Conservation (phyloP, 1,140 invertebrate genomes). For the Drosophila eugracilis region DNA sequence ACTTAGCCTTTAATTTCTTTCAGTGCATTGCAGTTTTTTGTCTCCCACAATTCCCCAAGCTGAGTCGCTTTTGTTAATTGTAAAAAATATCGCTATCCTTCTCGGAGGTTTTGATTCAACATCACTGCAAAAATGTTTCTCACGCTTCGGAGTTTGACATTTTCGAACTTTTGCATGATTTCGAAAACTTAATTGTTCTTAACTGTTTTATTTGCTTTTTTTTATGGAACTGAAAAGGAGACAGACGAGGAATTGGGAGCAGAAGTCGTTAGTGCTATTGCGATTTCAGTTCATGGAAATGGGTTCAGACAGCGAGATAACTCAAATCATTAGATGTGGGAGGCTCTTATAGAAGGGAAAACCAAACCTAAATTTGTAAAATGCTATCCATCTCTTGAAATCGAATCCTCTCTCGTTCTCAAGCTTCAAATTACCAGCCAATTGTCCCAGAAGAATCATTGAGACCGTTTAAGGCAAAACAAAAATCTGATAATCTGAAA, state of each 20-base stretch:
- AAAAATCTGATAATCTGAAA: slow-evolving; percentile 82
- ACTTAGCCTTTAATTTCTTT: neutral
- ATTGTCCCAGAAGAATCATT: slow-evolving; percentile 19
- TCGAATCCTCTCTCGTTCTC: neutral
- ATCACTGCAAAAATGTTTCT: slow-evolving; percentile 80
- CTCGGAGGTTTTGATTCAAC: slow-evolving; percentile 72
- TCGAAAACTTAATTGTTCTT: slow-evolving; percentile 83
- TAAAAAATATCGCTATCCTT: slow-evolving; percentile 75
- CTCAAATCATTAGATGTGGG: neutral
- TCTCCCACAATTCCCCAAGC: slow-evolving; percentile 63
- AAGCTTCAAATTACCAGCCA: slow-evolving; percentile 13
- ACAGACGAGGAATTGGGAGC: slow-evolving; percentile 31
- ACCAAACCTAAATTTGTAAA: too few relatives aligned
- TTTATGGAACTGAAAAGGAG: slow-evolving; percentile 19
- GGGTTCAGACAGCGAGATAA: slow-evolving; percentile 8
- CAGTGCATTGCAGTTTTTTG: slow-evolving; percentile 47
- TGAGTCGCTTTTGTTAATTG: slow-evolving; percentile 70
- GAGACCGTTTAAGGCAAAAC: slow-evolving; percentile 48
- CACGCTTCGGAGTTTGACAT: slow-evolving; percentile 84
- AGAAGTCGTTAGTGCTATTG: slow-evolving; percentile 31
- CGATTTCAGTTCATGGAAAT: slow-evolving; percentile 28
- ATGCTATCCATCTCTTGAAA: too few relatives aligned
- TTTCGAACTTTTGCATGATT: slow-evolving; percentile 85
- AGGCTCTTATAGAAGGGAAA: too few relatives aligned
- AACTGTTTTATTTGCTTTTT: slow-evolving; percentile 76